phyloP scores from a whole-genome alignment of 2,113 vertebrate genomes.

The Cottus gobio region DNA sequence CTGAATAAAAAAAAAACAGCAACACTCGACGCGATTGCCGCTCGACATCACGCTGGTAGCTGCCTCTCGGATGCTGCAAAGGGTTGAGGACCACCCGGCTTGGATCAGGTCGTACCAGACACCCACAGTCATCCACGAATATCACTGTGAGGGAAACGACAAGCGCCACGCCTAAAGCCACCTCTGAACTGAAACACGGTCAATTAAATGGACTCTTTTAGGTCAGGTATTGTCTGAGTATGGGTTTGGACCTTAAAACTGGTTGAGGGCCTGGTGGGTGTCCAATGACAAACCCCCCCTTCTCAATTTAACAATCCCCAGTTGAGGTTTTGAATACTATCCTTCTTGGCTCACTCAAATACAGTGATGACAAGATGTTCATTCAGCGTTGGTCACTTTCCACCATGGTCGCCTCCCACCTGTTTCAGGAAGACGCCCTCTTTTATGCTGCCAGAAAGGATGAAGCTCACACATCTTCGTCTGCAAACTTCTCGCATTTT shows the following conservation, averaged over 20 bases:
- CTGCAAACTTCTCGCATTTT: neutral
- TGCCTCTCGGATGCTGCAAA: neutral
- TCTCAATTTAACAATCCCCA: neutral
- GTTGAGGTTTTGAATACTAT: neutral
- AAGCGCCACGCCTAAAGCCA: neutral
- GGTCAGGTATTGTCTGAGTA: constrained; percentile 31
- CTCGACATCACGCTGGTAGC: neutral
- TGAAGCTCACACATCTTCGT: neutral
- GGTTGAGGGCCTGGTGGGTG: constrained; percentile 2
- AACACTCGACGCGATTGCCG: neutral
- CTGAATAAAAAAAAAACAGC: constrained; percentile 32
- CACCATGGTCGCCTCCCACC: neutral
- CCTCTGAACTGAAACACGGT: constrained; percentile 15
- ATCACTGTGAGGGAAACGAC: neutral
- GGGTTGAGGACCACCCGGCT: neutral
- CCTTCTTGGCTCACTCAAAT: neutral
- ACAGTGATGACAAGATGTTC: neutral
- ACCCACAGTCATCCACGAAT: neutral
- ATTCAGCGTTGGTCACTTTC: neutral
- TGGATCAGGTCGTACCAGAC: neutral
- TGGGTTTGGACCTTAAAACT: neutral
- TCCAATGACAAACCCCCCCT: neutral
- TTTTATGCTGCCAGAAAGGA: constrained; percentile 21
- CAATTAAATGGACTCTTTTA: neutral
- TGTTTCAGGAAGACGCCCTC: neutral